Evolutionary conservation across 2,113 vertebrate species (phyloP).

Genomic region (Cygnus buccinator): DNA sequence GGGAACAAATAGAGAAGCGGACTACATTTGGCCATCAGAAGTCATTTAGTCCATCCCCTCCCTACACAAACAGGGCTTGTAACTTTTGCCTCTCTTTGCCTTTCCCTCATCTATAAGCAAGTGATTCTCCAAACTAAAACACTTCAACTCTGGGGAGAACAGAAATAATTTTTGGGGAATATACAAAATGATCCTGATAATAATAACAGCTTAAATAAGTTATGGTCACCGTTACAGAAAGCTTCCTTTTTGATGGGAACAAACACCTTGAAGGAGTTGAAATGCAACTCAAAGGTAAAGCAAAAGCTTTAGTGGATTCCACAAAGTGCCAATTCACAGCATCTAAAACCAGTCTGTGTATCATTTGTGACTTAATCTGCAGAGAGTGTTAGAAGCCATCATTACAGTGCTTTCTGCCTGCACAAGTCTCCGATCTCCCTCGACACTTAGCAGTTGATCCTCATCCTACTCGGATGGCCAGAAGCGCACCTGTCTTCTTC

Average conservation of each 20-base stretch:
- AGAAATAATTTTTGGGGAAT: background rate
- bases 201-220: background rate
- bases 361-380: background rate
- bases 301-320: background rate
- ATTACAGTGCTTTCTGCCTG: background rate
- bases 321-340: background rate
- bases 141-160: background rate
- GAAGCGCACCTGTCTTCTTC: background rate
- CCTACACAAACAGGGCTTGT: background rate
- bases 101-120: background rate
- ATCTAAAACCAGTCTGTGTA: background rate
- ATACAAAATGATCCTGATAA: background rate
- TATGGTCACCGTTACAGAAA: background rate
- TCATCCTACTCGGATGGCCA: background rate
- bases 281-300: background rate
- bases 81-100: background rate
- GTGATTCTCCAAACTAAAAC: background rate
- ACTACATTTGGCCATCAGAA: background rate
- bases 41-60: background rate
- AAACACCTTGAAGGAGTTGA: background rate
- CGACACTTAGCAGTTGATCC: background rate
- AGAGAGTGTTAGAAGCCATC: accelerated
- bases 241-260: background rate
- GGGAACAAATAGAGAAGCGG: background rate
- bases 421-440: background rate